phyloP scores from a whole-genome alignment of 2,888 invertebrate species.

The Metellina segmentata region DNA sequence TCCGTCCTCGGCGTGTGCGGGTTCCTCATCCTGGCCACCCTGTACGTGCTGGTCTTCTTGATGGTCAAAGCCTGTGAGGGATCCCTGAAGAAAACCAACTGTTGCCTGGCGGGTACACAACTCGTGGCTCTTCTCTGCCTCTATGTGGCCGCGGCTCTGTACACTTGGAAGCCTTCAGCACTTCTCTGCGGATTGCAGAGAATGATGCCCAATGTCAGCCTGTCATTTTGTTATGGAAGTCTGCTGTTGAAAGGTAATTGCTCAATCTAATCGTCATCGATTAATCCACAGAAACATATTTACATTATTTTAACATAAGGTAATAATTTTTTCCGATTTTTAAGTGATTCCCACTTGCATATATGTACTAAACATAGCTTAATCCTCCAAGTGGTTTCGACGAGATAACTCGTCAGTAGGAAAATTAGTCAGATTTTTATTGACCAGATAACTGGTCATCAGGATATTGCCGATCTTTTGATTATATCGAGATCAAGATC shows the following conservation, averaged over 20 bases:
- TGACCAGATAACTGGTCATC: no score
- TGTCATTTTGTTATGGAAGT: constrained; percentile 80
- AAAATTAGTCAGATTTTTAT: no score
- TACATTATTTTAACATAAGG: no score
- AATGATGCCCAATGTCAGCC: constrained; percentile 78
- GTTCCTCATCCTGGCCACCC: constrained; percentile 72
- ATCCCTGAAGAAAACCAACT: constrained; percentile 70
- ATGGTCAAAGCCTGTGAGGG: constrained; percentile 78
- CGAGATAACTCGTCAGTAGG: no score
- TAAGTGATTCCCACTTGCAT: no score
- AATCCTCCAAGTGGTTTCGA: no score
- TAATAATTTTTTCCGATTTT: no score
- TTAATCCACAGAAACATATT: no score
- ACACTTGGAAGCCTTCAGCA: constrained; percentile 65
- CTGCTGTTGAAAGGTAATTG: constrained; percentile 79
- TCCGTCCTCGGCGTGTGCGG: constrained; percentile 71
- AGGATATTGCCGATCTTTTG: no score
- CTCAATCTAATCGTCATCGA: background rate
- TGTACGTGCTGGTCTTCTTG: constrained; percentile 77
- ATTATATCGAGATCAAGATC: no score
- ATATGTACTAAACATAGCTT: no score
- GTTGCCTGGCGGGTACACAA: constrained; percentile 70
- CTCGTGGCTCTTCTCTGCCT: constrained; percentile 74
- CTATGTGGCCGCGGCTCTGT: constrained; percentile 75
- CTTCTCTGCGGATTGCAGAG: constrained; percentile 67